Evolutionary conservation across 2,888 invertebrate genomes (phyloP).

Genomic region (Pachliopta kotzebuea): DNA sequence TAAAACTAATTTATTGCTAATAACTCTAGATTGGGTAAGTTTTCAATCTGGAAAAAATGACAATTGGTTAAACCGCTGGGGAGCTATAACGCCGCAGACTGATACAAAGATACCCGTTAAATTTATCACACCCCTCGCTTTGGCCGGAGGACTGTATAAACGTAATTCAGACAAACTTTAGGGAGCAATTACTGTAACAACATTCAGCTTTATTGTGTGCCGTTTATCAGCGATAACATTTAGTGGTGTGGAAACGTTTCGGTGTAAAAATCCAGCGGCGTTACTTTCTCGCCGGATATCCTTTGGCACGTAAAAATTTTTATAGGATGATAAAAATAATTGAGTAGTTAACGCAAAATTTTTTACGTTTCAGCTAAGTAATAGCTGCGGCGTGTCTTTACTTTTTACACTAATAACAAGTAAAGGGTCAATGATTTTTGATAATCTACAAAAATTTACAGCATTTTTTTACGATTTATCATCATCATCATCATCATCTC

Average conservation of each 20-base stretch:
- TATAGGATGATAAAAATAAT: constrained; percentile 1
- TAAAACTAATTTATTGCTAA: no score
- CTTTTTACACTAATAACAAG: not conserved
- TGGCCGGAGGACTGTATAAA: constrained; percentile 1
- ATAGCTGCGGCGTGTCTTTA: not conserved
- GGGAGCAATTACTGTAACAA: constrained; percentile 26
- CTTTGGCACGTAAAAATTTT: constrained; percentile 3
- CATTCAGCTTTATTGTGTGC: constrained; percentile 25
- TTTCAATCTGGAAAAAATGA: not conserved
- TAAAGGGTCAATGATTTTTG: not conserved
- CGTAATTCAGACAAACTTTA: constrained; percentile 12
- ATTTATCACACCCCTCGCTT: not conserved
- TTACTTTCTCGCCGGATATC: not conserved
- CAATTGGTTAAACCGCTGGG: not conserved
- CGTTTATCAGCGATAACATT: constrained; percentile 23
- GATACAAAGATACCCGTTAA: not conserved
- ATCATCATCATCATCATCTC: no score
- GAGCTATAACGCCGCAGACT: not conserved
- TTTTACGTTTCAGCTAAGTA: constrained; percentile 1
- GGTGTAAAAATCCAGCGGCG: constrained; percentile 8
- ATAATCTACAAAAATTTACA: not conserved
- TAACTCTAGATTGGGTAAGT: no score
- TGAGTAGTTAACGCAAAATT: constrained; percentile 3
- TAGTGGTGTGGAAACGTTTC: constrained; percentile 14
- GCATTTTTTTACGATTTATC: no score